A percentile compares a stretch with the other conserved stretches of the same genome.
These are phyloP conservation scores for Romanomermis culicivorax DNA, from an alignment of 2,888 invertebrate species.

Conservation along the genomic window DNA sequence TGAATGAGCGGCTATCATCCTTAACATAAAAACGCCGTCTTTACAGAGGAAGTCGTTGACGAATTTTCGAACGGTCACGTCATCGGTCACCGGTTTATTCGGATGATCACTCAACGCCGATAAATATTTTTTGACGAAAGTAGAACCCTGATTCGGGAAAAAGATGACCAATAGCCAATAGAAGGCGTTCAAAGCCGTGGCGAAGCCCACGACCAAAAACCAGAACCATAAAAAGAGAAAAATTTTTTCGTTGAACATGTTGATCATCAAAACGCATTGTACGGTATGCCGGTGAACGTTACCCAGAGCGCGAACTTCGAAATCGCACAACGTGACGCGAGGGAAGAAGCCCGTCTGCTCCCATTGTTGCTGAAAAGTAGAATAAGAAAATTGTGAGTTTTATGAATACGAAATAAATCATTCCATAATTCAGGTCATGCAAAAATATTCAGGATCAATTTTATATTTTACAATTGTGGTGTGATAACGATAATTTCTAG, in stretches of 20 bases:
- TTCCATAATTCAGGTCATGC: too few relatives aligned
- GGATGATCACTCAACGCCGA: conserved; percentile 3
- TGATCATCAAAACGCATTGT: conserved; percentile 28
- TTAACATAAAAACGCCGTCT: conserved; percentile 7
- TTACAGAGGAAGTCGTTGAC: conserved; percentile 6
- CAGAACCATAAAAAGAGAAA: conserved; percentile 26
- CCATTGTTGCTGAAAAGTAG: too few relatives aligned
- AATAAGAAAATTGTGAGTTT: too few relatives aligned
- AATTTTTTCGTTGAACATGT: conserved; percentile 28
- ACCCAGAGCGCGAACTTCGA: conserved; percentile 17
- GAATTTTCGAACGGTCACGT: background rate
- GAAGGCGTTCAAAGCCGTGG: conserved; percentile 24
- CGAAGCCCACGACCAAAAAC: conserved; percentile 27
- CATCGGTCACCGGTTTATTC: conserved; percentile 4
- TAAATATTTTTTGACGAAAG: conserved; percentile 8
- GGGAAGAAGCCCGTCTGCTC: conserved; percentile 29
- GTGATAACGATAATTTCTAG: too few relatives aligned
- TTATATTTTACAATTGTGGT: too few relatives aligned
- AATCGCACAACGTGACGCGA: conserved; percentile 27
- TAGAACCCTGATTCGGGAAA: conserved; percentile 18
- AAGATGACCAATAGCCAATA: conserved; percentile 29
- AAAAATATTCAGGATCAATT: too few relatives aligned
- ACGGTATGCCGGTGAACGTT: conserved; percentile 25
- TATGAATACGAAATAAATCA: too few relatives aligned
- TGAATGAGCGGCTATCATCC: conserved; percentile 7